Evolutionary conservation across 1,140 invertebrate species (phyloP).

Genomic region (Chymomyza costata): DNA sequence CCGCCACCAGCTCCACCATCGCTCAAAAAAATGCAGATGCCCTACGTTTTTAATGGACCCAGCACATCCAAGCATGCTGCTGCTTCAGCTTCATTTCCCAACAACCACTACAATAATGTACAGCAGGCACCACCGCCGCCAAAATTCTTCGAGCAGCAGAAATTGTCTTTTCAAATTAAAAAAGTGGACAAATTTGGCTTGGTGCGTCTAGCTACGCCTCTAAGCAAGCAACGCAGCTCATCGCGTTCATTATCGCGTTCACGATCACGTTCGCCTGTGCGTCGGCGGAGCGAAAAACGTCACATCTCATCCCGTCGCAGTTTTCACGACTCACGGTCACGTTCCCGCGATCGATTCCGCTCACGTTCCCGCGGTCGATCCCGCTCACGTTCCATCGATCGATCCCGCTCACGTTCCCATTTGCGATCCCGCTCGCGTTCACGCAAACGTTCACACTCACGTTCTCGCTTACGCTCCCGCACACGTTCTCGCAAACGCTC

Average conservation of each 20-base stretch:
- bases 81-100: constrained; percentile 6
- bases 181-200: constrained; percentile 82
- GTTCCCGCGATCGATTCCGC: constrained; percentile 15
- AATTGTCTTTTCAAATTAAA: constrained; percentile 65
- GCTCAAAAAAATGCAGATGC: constrained; percentile 6
- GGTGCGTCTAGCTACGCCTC: constrained; percentile 78
- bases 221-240: constrained; percentile 10
- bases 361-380: not conserved
- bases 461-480: not conserved
- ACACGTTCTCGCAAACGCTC: not conserved
- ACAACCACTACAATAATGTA: not conserved
- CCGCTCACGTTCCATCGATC: not conserved
- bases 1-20: constrained; percentile 31
- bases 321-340: constrained; percentile 8
- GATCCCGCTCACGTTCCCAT: not conserved
- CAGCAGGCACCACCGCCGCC: constrained; percentile 20
- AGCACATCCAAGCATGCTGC: constrained; percentile 48
- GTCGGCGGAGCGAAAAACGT: too few species aligned
- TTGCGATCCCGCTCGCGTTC: not conserved
- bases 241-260: constrained; percentile 59
- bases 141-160: constrained; percentile 30
- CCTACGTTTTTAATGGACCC: constrained; percentile 29
- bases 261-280: constrained; percentile 22
- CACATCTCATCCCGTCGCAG: too few species aligned
- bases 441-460: constrained; percentile 5